Percentiles rank a stretch among this genome's conserved stretches.
Evolutionary conservation across 2,888 invertebrate genomes (phyloP).

Genomic region (Prosapia bicincta): DNA sequence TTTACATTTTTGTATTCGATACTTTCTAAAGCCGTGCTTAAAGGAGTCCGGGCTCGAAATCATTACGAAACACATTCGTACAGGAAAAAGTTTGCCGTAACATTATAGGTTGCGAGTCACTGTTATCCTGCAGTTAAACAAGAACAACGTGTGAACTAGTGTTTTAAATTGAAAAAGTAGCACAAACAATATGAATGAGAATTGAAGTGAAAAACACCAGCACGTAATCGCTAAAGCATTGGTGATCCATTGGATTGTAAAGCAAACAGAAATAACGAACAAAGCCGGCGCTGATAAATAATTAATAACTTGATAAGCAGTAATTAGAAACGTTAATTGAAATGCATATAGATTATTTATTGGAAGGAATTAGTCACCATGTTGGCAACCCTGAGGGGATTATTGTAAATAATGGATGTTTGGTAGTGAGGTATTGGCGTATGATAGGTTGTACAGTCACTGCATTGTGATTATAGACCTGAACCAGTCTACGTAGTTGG

Average conservation of each 20-base stretch:
- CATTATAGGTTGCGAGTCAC: too few relatives aligned
- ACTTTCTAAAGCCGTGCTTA: too few relatives aligned
- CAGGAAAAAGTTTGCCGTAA: too few relatives aligned
- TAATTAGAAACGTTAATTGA: neutral
- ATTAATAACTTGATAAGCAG: neutral
- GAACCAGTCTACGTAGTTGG: too few relatives aligned
- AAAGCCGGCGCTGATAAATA: neutral
- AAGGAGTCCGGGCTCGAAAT: too few relatives aligned
- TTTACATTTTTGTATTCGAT: too few relatives aligned
- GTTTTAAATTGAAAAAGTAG: neutral
- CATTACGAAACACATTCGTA: too few relatives aligned
- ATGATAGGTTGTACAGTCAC: neutral
- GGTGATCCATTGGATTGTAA: neutral
- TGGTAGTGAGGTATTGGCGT: neutral
- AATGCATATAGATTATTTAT: constrained; percentile 2
- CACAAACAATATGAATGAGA: neutral
- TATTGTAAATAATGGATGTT: neutral
- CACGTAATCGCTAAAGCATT: neutral
- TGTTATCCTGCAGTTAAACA: too few relatives aligned
- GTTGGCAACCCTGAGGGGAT: neutral
- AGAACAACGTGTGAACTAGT: too few relatives aligned
- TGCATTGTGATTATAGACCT: neutral
- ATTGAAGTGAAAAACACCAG: neutral
- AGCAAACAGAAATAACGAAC: neutral
- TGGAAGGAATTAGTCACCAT: neutral